Percentiles rank a stretch among this genome's conserved stretches.
phyloP scores from a whole-genome alignment of 2,888 invertebrate genomes.

The Geophilus truncorum region DNA sequence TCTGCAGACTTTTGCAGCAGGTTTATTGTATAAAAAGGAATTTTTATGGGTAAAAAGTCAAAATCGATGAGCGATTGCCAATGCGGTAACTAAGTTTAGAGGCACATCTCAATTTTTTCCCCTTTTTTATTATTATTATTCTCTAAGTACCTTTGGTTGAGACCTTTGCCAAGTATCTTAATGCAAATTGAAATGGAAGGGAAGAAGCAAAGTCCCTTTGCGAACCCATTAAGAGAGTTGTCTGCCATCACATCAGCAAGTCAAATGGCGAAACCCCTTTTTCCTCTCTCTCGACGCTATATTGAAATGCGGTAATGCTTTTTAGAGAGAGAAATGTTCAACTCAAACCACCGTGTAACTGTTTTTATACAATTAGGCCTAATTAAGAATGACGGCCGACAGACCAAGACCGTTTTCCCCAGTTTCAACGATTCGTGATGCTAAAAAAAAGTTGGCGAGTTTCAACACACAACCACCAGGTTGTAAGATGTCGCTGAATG shows the following conservation, averaged over 20 bases:
- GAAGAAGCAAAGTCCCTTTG: conserved; percentile 13
- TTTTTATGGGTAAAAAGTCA: background rate
- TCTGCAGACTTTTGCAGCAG: too few relatives aligned
- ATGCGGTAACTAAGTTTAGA: background rate
- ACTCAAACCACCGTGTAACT: conserved; percentile 27
- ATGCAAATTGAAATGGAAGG: conserved; percentile 28
- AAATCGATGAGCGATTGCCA: background rate
- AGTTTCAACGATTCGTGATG: too few relatives aligned
- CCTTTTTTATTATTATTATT: background rate
- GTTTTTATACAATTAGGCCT: conserved; percentile 11
- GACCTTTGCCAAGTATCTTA: conserved; percentile 10
- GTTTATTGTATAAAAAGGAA: too few relatives aligned
- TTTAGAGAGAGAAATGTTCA: background rate
- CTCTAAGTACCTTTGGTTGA: conserved; percentile 12
- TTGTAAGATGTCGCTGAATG: too few relatives aligned
- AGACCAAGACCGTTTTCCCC: background rate
- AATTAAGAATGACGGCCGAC: background rate
- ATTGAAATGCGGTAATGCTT: background rate
- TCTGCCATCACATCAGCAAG: conserved; percentile 31
- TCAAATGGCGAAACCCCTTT: conserved; percentile 19
- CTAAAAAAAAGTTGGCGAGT: too few relatives aligned
- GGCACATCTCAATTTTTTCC: background rate
- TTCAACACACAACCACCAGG: too few relatives aligned
- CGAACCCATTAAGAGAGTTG: conserved; percentile 30
- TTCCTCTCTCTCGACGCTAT: background rate